Percentiles rank a stretch among this genome's conserved stretches.
phyloP scores from a whole-genome alignment of 2,888 invertebrate genomes.

The Adelognathus sp. region DNA sequence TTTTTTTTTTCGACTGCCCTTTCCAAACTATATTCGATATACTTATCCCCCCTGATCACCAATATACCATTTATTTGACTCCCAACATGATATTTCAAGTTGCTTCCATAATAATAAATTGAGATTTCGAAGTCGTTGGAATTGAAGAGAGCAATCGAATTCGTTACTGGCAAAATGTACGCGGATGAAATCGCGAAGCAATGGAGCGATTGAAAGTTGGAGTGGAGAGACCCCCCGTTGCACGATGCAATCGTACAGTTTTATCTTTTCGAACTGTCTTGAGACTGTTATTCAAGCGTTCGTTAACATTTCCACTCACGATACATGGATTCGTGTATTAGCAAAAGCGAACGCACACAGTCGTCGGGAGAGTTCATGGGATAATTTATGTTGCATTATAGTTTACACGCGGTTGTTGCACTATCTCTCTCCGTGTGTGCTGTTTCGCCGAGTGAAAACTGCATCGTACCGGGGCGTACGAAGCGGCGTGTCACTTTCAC shows the following conservation, averaged over 20 bases:
- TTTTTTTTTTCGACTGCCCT: no score
- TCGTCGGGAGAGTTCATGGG: background rate
- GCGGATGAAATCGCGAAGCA: constrained; percentile 10
- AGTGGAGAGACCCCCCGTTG: constrained; percentile 50
- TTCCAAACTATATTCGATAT: no score
- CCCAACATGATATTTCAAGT: no score
- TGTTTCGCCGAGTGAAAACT: constrained; percentile 50
- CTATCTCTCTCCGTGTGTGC: background rate
- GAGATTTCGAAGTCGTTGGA: background rate
- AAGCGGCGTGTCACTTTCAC: constrained; percentile 56
- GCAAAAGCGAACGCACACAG: background rate
- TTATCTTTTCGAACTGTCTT: constrained; percentile 30
- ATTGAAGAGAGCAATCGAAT: constrained; percentile 7
- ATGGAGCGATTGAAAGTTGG: constrained; percentile 37
- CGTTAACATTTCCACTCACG: constrained; percentile 38
- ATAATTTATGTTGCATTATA: constrained; percentile 18
- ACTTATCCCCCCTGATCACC: no score
- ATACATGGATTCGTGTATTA: constrained; percentile 14
- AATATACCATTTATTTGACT: no score
- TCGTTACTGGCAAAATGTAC: background rate
- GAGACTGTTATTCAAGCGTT: constrained; percentile 44
- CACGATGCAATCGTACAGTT: constrained; percentile 47
- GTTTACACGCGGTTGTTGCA: background rate
- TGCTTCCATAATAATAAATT: no score
- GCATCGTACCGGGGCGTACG: constrained; percentile 36